These are phyloP conservation scores for Cryptocheilus praepositus DNA, from an alignment of 2,888 invertebrate genomes.

Conservation along the genomic window DNA sequence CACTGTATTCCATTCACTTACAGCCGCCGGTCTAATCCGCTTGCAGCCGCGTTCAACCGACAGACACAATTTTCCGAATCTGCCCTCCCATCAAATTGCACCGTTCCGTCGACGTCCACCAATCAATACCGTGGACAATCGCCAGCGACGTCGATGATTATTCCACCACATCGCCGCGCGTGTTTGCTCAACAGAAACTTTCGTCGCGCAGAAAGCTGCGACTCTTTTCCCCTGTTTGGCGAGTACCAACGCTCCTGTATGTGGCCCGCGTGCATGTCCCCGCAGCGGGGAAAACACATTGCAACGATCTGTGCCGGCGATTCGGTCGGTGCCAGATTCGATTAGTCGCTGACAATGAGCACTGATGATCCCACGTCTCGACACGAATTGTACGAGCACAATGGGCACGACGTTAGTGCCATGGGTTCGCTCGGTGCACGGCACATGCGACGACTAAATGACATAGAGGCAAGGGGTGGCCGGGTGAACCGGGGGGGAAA, in stretches of 20 bases:
- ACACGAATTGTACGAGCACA: slow-evolving; percentile 58
- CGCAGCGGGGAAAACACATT: slow-evolving; percentile 14
- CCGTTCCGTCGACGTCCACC: too few species aligned
- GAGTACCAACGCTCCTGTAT: background rate
- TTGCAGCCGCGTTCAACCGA: too few species aligned
- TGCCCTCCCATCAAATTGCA: too few species aligned
- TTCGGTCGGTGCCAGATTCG: slow-evolving; percentile 64
- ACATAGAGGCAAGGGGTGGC: background rate
- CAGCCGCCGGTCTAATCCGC: too few species aligned
- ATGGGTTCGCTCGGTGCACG: slow-evolving; percentile 36
- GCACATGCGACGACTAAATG: too few species aligned
- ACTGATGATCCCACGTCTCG: slow-evolving; percentile 66
- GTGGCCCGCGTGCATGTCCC: too few species aligned
- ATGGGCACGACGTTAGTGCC: slow-evolving; percentile 54
- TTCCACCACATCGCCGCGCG: too few species aligned
- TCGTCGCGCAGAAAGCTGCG: background rate
- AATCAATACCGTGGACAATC: too few species aligned
- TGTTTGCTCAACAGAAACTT: slow-evolving; percentile 5
- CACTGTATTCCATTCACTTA: too few species aligned
- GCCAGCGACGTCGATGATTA: too few species aligned
- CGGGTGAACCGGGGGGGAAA: slow-evolving; percentile 1
- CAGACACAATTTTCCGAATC: too few species aligned
- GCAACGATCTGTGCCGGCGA: slow-evolving; percentile 38
- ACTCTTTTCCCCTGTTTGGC: background rate
- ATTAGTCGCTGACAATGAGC: slow-evolving; percentile 68